Evolutionary conservation across 2,797 vertebrate species (phyloP), one percentile per base, ranked within the genome.

Genomic region (Brotogeris chrysoptera): DNA sequence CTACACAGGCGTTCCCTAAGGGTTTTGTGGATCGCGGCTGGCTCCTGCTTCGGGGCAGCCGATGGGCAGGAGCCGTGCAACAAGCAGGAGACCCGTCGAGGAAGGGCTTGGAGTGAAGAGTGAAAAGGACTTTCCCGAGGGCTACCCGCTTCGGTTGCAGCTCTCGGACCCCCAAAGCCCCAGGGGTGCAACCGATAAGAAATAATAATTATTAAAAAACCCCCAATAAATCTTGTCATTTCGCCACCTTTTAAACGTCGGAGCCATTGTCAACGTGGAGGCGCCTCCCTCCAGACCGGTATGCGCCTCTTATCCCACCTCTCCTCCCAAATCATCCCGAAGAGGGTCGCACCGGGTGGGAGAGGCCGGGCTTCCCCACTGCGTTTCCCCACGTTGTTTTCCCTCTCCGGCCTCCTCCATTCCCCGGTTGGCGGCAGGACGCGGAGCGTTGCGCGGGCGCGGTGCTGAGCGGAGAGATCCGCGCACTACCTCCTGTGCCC

Each of bases 81-180:
- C 95, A 96, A 96, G 94, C 96, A 39, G 38, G 20, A 44, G 70
- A 25, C 61, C 16, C 81, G 20, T 41, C 27, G 39, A 38, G 44
- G 20, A 39, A 72, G 4, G 16, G 32, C 13, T 52, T 17, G 21
- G 10, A 32, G 30, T 15, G 74, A 69, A 7, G 10, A 13, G 27
- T 27, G 7, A 44, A 78, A 28, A 44, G 8, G 30, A 10, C 5
- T 70, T 60, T 64, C 68, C 77, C 50, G 12, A 44, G 32, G 49
- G 32, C 6, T 83, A 34, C 30, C 28, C 23, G 2, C 43, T 85
- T 81, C 43, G 4, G 10, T 24, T 71, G 5, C 66, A 57, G 32
- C 30, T 39, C 60, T 59, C 24, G 7, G 53, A 47, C 47, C 13
- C 78, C n/a, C 72, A 21, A 68, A 61, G 7, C 36, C n/a, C 43